Conservation (phyloP, 1,140 invertebrate species). For the Tachypleus tridentatus region DNA sequence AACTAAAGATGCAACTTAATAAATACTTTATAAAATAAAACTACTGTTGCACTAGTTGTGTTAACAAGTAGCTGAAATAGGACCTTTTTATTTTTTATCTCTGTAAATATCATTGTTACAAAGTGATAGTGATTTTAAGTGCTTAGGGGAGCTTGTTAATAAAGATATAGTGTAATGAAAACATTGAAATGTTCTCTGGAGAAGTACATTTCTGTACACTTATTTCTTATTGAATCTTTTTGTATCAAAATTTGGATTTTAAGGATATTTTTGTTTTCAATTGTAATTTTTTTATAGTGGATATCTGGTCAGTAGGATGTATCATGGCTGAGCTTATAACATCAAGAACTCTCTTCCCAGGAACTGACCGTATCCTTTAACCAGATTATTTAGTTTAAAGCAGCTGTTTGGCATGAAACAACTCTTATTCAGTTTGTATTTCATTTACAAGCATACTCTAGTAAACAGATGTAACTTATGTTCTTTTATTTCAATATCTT, state of each 20-base stretch:
- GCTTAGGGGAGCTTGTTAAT: no score
- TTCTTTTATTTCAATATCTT: neutral
- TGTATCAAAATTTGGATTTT: constrained; percentile 21
- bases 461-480: constrained; percentile 2
- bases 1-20: no score
- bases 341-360: constrained; percentile 84
- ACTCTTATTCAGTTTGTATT: no score
- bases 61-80: no score
- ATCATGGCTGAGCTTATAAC: constrained; percentile 96
- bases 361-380: constrained; percentile 92
- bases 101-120: no score
- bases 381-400: neutral
- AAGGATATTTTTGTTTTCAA: constrained; percentile 25
- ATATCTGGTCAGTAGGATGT: constrained; percentile 98
- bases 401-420: no score
- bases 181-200: neutral
- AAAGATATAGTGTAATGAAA: no score
- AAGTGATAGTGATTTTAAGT: no score
- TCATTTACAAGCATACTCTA: no score
- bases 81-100: no score
- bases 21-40: no score
- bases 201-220: neutral
- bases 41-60: no score
- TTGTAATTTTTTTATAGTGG: constrained; percentile 47
- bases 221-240: neutral